Evolutionary conservation across 2,797 vertebrate species (phyloP).

Genomic region (Cyclura pinguis): DNA sequence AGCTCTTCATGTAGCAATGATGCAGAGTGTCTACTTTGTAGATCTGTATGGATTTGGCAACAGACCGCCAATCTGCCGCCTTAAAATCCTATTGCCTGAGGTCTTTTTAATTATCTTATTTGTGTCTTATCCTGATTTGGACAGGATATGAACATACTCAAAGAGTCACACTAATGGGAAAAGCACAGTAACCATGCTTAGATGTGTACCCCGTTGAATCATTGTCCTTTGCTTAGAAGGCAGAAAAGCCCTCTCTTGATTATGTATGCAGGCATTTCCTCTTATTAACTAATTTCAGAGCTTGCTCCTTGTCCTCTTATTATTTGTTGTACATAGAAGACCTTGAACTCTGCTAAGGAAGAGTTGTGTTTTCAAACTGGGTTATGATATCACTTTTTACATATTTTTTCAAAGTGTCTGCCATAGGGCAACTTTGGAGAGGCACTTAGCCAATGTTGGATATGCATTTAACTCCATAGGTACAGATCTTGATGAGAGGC

Average conservation of each 20-base stretch:
- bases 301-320: background rate
- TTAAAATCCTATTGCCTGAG: too few relatives aligned
- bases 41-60: too few relatives aligned
- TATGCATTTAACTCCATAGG: too few relatives aligned
- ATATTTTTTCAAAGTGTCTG: background rate
- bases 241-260: background rate
- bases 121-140: background rate
- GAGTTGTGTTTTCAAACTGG: background rate
- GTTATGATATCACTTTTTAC: background rate
- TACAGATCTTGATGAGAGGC: background rate
- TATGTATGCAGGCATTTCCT: background rate
- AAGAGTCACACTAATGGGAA: background rate
- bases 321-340: background rate
- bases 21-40: too few relatives aligned
- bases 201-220: rapidly evolving
- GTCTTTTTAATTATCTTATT: background rate
- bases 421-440: background rate
- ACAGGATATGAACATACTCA: rapidly evolving
- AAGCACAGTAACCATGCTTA: background rate
- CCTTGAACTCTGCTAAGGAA: background rate
- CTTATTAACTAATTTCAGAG: background rate
- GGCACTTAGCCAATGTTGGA: background rate
- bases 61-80: too few relatives aligned
- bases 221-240: background rate
- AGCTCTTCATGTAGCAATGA: too few relatives aligned